Percentiles rank a stretch among this genome's conserved stretches.
phyloP scores from a whole-genome alignment of 2,797 vertebrate species.

The Enteromius treurensis region DNA sequence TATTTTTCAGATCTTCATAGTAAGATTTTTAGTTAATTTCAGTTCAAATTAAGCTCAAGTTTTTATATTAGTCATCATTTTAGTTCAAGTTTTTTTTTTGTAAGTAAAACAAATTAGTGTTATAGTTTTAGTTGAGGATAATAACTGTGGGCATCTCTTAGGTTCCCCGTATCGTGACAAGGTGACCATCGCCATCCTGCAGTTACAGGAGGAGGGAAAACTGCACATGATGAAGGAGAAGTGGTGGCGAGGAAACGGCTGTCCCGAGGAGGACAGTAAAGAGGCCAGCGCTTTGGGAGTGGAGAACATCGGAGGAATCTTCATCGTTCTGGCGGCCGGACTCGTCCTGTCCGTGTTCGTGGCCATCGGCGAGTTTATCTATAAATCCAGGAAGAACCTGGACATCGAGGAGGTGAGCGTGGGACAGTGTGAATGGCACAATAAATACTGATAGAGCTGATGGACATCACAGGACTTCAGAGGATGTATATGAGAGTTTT shows the following conservation, averaged over 20 bases:
- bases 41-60: background rate
- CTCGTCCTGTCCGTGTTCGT: constrained; percentile 97
- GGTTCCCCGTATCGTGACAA: constrained; percentile 98
- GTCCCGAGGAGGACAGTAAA: constrained; percentile 95
- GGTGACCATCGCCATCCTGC: constrained; percentile 96
- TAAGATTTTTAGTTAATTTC: too few species aligned
- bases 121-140: background rate
- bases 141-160: constrained; percentile 58
- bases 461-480: background rate
- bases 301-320: constrained; percentile 98
- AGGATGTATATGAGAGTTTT: background rate
- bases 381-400: constrained; percentile 92
- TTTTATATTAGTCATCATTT: background rate
- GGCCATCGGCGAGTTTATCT: constrained; percentile 97
- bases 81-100: background rate
- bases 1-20: background rate
- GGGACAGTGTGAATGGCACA: constrained; percentile 82
- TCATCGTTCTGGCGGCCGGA: constrained; percentile 96
- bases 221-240: constrained; percentile 99
- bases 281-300: constrained; percentile 96
- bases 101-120: background rate
- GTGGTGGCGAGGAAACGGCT: constrained; percentile 97
- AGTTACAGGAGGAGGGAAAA: constrained; percentile 97
- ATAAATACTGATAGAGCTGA: constrained; percentile 75
- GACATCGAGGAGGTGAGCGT: constrained; percentile 93